These are phyloP conservation scores for Tiliacea citrago DNA, from an alignment of 2,888 invertebrate genomes.

Conservation along the genomic window DNA sequence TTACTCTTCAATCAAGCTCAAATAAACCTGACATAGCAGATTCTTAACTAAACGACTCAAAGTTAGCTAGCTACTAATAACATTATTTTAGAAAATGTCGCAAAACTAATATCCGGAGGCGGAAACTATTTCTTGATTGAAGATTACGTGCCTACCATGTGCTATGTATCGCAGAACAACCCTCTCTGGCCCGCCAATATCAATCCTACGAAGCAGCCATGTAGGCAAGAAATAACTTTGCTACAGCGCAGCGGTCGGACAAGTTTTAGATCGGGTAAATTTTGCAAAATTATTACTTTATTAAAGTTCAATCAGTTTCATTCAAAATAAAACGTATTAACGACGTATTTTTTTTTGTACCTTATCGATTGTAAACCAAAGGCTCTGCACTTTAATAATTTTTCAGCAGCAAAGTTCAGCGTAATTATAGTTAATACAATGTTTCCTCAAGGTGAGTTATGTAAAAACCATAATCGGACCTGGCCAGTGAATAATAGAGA, in stretches of 20 bases:
- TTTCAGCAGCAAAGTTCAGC: slow-evolving; percentile 26
- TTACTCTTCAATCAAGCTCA: slow-evolving; percentile 11
- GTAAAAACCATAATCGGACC: slow-evolving; percentile 41
- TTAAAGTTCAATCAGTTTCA: not conserved
- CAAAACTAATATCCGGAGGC: slow-evolving; percentile 65
- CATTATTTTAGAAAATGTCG: slow-evolving; percentile 62
- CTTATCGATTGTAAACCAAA: not conserved
- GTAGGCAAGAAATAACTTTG: slow-evolving; percentile 50
- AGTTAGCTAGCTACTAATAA: slow-evolving; percentile 24
- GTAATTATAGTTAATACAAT: slow-evolving; percentile 13
- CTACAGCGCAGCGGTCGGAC: slow-evolving; percentile 7
- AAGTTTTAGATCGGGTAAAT: slow-evolving; percentile 27
- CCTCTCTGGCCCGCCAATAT: slow-evolving; percentile 35
- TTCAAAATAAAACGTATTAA: not conserved
- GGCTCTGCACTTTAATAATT: not conserved
- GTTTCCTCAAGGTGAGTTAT: slow-evolving; percentile 21
- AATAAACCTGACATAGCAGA: slow-evolving; percentile 10
- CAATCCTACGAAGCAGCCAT: slow-evolving; percentile 28
- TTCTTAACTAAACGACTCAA: slow-evolving; percentile 30
- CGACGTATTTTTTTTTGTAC: no score
- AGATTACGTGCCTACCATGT: slow-evolving; percentile 50
- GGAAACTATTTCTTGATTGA: slow-evolving; percentile 70
- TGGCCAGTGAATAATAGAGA: slow-evolving; percentile 46
- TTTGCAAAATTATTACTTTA: slow-evolving; percentile 21
- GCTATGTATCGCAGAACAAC: slow-evolving; percentile 43